Base-by-base conservation (phyloP, 2,888 invertebrate species). In the Nineta flava region DNA sequence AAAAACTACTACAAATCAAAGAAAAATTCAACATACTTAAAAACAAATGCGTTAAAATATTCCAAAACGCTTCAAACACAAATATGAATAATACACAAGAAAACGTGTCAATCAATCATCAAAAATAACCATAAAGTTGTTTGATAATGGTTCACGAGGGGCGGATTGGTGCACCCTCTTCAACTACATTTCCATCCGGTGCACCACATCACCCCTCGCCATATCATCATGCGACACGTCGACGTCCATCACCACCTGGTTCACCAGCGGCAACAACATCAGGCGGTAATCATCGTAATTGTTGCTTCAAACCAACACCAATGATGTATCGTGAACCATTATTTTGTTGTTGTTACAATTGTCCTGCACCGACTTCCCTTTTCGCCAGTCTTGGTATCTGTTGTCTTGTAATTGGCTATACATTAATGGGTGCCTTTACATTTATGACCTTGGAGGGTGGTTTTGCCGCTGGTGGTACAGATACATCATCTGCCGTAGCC, bases 341-440 rank as follows among this genome's bases (percentile, higher is more conserved):
- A 59, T 65, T 73, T 46, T 74, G 74, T 60, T 75, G 74, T 56
- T 80, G 80, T 60, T 74, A 76, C 60, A 70, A 68, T 46, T 73
- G 73, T 57, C 71, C 72, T 19, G 68, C 69, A 16, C 62, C 65
- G 7, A 53, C 57, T n/a, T 81, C 87, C 1, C 74, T 87, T 9
- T 73, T 90, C 55, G 84, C 87, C 9, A 87, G 88, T 58, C 73
- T 88, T 38, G 88, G 87, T 15, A 77, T 88, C 50, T 87, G 87
- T 65, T 77, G 83, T 56, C 76, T 95, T 50, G 92, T 95, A 15
- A 76, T 95, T 44, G 83, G 83, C 12, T 96, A 96, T 71, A 91
- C 93, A 54, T 77, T 94, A 47, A 76, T 93, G 59, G 95, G 95
- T 12, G 94, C 91, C 19, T 84, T 93, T 61, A 79, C 92, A 52